Evolutionary conservation across 2,113 vertebrate species (phyloP), one percentile per base, ranked within the genome.

Genomic region (Gymnogyps californianus): DNA sequence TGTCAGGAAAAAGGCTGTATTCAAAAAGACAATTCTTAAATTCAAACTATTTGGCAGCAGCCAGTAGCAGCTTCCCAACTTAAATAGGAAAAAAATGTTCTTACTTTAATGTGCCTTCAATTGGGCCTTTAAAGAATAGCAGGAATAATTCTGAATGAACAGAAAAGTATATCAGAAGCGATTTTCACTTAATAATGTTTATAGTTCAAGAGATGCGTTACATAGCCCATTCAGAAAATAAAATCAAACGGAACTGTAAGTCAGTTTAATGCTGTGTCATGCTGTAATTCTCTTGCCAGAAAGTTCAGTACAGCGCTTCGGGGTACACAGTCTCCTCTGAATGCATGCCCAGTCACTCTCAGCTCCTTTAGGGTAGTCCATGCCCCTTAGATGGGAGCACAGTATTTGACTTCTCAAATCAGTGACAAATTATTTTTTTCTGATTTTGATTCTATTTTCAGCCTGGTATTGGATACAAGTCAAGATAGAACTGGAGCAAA

Each of bases 371-470:
- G 38, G 26, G 46, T 2, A 83, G 54, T 26, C 74, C 51, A 24
- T 52, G 66, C 12, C 58, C 75, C 89, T 85, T 42, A 83, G 29
- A 87, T 64, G 29, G 71, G 29, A 89, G 64, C 42, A 64, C 34
- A 82, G 58, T 74, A 88, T 55, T 74, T 93, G 49, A 96, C 78
- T 96, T 96, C 83, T 91, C 58, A 86, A 95, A 94, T 83, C 77
- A 81, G 78, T 83, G 66, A 95, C 61, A 87, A 83, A 34, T 58
- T 64, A 20, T 38, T 52, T 94, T 82, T 25, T 80, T 78, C 47
- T 85, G 69, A 93, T 91, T 96, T 96, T 70, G 62, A 77, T 91
- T 93, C 95, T 97, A 96, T 93, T 96, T 97, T 93, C 83, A 95
- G 92, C 21, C 52, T 75, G 5, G 38, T 58, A 69, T 71, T 96